Base-by-base conservation (phyloP, 64 coral and sea anemone species). In the Pachyseris speciosa region DNA sequence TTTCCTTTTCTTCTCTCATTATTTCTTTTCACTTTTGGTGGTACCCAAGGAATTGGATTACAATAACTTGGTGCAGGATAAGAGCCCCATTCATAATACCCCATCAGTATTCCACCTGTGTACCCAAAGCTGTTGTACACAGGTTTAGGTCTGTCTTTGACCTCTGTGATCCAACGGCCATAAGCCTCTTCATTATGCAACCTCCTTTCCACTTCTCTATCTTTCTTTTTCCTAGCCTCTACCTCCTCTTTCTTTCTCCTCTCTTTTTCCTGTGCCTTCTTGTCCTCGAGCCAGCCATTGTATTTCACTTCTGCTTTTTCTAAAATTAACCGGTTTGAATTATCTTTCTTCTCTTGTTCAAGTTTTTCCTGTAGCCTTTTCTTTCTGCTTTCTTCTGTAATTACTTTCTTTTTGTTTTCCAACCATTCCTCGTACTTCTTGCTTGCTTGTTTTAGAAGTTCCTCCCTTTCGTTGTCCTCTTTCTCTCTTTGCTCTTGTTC, bases 81-180 rank as follows among this genome's bases (percentile, higher is more conserved):
- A 25, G 95, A 96, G 5, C 84, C 95, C 95, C 95, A 96, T 10
- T 96, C 91, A 55, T 96, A 96, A 84, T 90, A 96, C 11, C 90
- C 86, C 15, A 68, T 93, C 37, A 96, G 78, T 64, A 89, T 73
- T 33, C 86, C 94, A 37, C 88, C 83, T 7, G 88, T 83, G 41
- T 96, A 92, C 47, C 94, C 89, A 88, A 85, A 96, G 47, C 78
- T 96, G 47, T 88, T 78, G 45, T 83, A 84, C 57, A 93, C 80
- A 37, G 60, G 59, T 78, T 36, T 86, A 5, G 91, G 79, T 47
- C 80, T 59, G 24, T 50, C 78, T 84, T 93, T 96, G 38, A 69
- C 83, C 22, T 89, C 49, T 51, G 84, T 66, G 31, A 93, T 91
- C 95, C 95, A 96, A 79, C 78, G 85, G 55, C 69, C 64, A 77